Evolutionary conservation across 2,797 vertebrate species (phyloP).

Genomic region (Pangasius mekongensis): DNA sequence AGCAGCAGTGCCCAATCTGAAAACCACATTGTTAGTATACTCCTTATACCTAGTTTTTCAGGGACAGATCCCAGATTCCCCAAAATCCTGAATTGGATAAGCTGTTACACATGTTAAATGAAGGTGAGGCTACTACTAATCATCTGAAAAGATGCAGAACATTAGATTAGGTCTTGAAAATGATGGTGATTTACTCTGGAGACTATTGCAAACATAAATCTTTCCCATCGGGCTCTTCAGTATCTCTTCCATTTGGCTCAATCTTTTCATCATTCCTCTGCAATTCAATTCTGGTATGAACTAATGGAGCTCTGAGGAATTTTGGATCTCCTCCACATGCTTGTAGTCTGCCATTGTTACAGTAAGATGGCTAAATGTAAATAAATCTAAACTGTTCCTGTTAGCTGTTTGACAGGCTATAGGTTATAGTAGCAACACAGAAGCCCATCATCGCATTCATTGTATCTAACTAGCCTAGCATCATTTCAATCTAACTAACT

Average conservation of each 20-base stretch:
- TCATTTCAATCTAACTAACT: too few species aligned
- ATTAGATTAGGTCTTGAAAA: background rate
- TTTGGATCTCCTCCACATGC: background rate
- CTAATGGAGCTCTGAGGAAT: background rate
- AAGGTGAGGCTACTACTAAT: background rate
- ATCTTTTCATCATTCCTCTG: background rate
- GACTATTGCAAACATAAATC: conserved; percentile 1
- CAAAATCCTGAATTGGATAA: background rate
- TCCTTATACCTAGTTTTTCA: background rate
- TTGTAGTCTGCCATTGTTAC: background rate
- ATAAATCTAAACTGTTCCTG: background rate
- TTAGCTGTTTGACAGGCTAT: background rate
- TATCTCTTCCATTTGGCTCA: background rate
- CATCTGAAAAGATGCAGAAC: background rate
- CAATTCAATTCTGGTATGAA: background rate
- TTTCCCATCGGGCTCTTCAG: background rate
- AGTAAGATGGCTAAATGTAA: background rate
- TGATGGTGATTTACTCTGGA: conserved; percentile 1
- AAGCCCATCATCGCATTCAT: background rate
- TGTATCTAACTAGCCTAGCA: too few species aligned
- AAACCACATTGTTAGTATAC: background rate
- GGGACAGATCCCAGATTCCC: background rate
- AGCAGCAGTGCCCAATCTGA: background rate
- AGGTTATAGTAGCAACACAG: background rate
- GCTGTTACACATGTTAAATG: background rate